Evolutionary conservation across 2,888 invertebrate species (phyloP).

Genomic region (Sipha maydis): DNA sequence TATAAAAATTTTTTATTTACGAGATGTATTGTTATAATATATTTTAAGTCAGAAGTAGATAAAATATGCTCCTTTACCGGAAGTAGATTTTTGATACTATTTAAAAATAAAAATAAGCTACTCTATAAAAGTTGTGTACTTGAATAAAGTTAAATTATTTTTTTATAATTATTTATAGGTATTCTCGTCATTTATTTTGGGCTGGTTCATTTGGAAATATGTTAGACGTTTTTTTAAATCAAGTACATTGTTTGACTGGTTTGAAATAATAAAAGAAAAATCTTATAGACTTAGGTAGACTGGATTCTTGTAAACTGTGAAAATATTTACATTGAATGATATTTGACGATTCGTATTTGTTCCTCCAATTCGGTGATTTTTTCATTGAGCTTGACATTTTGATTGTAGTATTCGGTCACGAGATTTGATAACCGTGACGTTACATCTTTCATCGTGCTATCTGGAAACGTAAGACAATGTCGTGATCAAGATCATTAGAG

Average conservation of each 20-base stretch:
- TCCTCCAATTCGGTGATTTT: slow-evolving; percentile 60
- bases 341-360: slow-evolving; percentile 60
- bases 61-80: background rate
- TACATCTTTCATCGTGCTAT: slow-evolving; percentile 55
- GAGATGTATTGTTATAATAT: too few relatives aligned
- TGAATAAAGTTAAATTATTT: background rate
- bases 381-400: slow-evolving; percentile 61
- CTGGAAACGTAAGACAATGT: slow-evolving; percentile 23
- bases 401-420: slow-evolving; percentile 56
- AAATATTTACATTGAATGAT: slow-evolving; percentile 55
- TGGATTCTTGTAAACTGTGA: background rate
- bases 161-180: slow-evolving; percentile 18
- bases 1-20: too few relatives aligned
- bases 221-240: background rate
- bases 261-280: background rate
- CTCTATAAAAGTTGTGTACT: background rate
- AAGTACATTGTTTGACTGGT: background rate
- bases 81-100: background rate
- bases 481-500: background rate
- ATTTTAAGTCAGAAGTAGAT: background rate
- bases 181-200: background rate
- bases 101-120: background rate
- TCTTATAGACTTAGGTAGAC: background rate
- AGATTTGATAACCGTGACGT: slow-evolving; percentile 55
- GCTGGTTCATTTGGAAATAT: background rate